Evolutionary conservation across 2,888 invertebrate species (phyloP).

Genomic region (Margaritifera margaritifera): DNA sequence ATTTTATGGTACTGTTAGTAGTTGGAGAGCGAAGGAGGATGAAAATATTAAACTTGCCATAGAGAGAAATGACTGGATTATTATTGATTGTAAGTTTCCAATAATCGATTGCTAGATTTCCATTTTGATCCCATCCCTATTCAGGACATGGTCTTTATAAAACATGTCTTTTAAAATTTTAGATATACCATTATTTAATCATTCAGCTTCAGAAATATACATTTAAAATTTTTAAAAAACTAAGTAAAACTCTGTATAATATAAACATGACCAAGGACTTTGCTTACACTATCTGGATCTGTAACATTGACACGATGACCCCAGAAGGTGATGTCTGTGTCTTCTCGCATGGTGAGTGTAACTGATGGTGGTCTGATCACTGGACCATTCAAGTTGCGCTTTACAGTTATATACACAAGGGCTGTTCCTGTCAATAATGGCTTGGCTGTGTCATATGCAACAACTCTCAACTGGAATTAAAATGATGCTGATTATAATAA

Average conservation of each 20-base stretch:
- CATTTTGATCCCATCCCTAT: no score
- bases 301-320: constrained; percentile 55
- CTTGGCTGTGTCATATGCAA: constrained; percentile 59
- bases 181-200: no score
- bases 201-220: no score
- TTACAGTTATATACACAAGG: constrained; percentile 49
- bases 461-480: constrained; percentile 51
- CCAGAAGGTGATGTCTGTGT: constrained; percentile 43
- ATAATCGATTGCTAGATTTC: no score
- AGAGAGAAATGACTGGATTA: no score
- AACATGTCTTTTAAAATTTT: no score
- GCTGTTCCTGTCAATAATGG: constrained; percentile 44
- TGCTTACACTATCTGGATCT: constrained; percentile 64
- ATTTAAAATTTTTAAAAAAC: not conserved
- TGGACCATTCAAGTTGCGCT: constrained; percentile 60
- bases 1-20: no score
- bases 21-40: no score
- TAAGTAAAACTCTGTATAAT: not conserved
- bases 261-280: not conserved
- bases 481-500: no score
- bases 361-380: constrained; percentile 46
- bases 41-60: no score
- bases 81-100: no score
- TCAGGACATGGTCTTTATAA: no score
- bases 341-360: constrained; percentile 44